These are phyloP conservation scores for Bambusicola thoracicus DNA, from an alignment of 2,113 vertebrate genomes.

Conservation along the genomic window DNA sequence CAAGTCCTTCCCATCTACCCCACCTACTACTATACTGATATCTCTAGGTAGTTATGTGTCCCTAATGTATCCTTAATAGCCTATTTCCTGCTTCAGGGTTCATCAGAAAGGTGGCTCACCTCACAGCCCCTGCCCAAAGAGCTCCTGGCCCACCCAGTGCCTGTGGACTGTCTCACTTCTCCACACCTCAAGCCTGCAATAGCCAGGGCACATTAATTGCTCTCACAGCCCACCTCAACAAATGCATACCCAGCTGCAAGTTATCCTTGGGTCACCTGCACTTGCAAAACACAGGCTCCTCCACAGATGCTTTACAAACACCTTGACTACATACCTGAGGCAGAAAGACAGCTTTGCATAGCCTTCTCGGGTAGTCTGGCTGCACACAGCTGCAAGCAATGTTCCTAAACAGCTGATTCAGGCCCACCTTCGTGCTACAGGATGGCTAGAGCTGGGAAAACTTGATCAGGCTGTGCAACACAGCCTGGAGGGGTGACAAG, in stretches of 20 bases:
- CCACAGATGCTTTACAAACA: neutral
- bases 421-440: neutral
- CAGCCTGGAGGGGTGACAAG: neutral
- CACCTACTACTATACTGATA: neutral
- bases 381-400: neutral
- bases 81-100: neutral
- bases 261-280: neutral
- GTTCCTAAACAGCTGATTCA: neutral
- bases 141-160: neutral
- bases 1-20: neutral
- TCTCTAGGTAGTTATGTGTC: fast-evolving
- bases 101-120: neutral
- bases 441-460: neutral
- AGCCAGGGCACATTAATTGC: neutral
- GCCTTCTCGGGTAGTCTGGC: neutral
- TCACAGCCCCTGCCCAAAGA: neutral
- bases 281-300: neutral
- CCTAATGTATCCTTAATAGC: neutral
- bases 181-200: fast-evolving
- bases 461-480: neutral
- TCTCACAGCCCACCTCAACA: neutral
- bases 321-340: fast-evolving
- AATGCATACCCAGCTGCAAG: fast-evolving
- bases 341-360: neutral
- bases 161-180: neutral